Evolutionary conservation across 2,113 vertebrate species (phyloP).

Genomic region (Atrichornis clamosus): DNA sequence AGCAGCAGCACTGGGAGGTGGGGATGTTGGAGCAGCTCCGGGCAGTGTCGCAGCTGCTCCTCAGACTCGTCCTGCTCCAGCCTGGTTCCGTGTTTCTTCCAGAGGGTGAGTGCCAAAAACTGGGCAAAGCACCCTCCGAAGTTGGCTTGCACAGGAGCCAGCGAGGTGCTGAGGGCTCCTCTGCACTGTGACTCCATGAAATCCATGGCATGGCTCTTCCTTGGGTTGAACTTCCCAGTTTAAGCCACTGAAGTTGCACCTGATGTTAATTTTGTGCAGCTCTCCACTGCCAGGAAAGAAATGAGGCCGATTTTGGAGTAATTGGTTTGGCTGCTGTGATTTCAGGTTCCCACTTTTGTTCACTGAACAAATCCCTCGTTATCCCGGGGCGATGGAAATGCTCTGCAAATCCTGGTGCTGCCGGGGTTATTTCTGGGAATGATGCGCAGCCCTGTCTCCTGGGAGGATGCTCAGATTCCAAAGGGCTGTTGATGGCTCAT

Average conservation of each 20-base stretch:
- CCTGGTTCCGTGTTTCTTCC: background rate
- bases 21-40: background rate
- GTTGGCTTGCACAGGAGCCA: background rate
- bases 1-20: background rate
- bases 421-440: conserved; percentile 63
- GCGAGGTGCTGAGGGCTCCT: background rate
- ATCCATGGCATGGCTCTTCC: background rate
- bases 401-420: conserved; percentile 48
- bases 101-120: background rate
- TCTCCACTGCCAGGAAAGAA: conserved; percentile 34
- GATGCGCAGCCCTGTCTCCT: conserved; percentile 37
- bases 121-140: background rate
- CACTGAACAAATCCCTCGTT: conserved; percentile 70
- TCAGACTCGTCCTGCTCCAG: background rate
- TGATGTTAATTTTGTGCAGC: conserved; percentile 38
- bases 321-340: conserved; percentile 58
- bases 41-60: background rate
- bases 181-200: accelerated
- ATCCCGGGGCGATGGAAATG: conserved; percentile 53
- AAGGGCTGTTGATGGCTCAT: conserved; percentile 46
- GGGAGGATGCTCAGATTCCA: conserved; percentile 39
- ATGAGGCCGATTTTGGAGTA: conserved; percentile 49
- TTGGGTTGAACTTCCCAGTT: background rate
- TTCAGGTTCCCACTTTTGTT: conserved; percentile 67
- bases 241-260: background rate